Conservation (phyloP, 1,140 invertebrate species). For the Conus ventricosus region DNA sequence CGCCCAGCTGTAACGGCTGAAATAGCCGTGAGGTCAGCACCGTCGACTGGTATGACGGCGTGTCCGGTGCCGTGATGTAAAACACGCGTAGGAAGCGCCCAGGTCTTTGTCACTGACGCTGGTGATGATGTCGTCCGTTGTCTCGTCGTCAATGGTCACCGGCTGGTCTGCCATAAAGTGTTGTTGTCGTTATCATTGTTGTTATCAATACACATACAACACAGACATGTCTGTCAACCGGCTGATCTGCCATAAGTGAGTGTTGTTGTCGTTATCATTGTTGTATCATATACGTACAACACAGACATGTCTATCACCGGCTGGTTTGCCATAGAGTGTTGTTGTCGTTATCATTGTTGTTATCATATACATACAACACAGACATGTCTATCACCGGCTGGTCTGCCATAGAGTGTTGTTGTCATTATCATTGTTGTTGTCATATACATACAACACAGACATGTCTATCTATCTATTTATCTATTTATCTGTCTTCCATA, state of each 20-base stretch:
- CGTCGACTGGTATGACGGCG: constrained; percentile 16
- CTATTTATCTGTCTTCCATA: no score
- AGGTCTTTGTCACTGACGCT: constrained; percentile 16
- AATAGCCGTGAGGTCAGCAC: constrained; percentile 44
- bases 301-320: not conserved
- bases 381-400: not conserved
- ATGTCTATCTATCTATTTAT: not conserved
- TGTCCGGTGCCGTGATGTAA: constrained; percentile 33
- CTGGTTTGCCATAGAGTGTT: not conserved
- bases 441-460: not conserved
- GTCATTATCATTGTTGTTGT: no score
- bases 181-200: no score
- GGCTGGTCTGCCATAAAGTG: not conserved
- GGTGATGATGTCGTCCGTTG: constrained; percentile 39
- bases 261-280: no score
- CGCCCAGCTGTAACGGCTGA: constrained; percentile 37
- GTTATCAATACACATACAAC: not conserved
- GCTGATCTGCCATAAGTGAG: not conserved
- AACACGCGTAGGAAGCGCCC: constrained; percentile 43
- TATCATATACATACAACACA: not conserved
- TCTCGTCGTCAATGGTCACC: constrained; percentile 16
- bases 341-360: no score
- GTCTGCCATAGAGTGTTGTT: not conserved
- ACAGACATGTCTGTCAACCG: not conserved
- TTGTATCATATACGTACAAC: not conserved